These are phyloP conservation scores for Malurus alboscapulatus DNA, from an alignment of 2,113 vertebrate genomes.

Conservation along the genomic window DNA sequence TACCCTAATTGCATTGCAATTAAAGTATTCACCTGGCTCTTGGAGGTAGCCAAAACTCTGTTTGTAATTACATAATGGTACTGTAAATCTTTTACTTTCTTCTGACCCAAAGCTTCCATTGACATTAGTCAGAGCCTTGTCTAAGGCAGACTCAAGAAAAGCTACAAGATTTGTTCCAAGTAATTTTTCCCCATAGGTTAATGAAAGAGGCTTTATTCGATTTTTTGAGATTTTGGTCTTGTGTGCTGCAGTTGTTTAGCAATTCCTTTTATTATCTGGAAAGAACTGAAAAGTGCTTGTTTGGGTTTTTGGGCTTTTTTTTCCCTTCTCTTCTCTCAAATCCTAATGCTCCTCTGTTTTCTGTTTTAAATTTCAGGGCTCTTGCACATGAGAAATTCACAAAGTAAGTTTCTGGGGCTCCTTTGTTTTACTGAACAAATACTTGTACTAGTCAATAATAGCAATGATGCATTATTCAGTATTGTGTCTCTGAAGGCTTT, in stretches of 20 bases:
- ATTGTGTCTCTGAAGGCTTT: neutral
- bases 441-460: neutral
- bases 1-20: conserved; percentile 50
- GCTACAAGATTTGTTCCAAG: neutral
- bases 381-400: conserved; percentile 98
- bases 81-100: neutral
- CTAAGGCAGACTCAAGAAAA: neutral
- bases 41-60: neutral
- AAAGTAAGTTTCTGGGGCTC: conserved; percentile 84
- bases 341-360: neutral
- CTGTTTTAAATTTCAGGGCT: conserved; percentile 79
- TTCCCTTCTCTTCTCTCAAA: neutral
- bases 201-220: neutral
- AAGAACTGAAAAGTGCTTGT: neutral
- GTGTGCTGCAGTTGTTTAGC: neutral
- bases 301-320: neutral
- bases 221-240: neutral
- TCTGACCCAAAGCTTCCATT: neutral
- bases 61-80: neutral
- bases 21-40: conserved; percentile 66
- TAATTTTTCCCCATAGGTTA: neutral
- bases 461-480: neutral
- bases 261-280: neutral
- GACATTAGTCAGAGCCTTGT: neutral
- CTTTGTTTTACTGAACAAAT: conserved; percentile 17